phyloP scores from a whole-genome alignment of 2,888 invertebrate species.

The Phortica magna region DNA sequence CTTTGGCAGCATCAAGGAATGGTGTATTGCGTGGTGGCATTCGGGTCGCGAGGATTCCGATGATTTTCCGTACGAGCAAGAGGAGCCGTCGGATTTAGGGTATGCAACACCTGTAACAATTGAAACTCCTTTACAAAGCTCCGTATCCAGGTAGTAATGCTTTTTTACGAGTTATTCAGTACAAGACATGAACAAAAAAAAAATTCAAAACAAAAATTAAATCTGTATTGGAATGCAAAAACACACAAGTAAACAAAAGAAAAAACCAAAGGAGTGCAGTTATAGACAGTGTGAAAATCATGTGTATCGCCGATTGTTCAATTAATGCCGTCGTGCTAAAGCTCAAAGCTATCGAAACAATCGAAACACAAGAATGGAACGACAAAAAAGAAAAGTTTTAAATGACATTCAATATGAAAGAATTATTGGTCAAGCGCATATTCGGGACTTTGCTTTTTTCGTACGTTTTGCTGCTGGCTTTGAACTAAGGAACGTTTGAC shows the following conservation, averaged over 20 bases:
- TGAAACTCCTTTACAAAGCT: slow-evolving; percentile 92
- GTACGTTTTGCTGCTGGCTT: no score
- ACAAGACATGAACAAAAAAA: slow-evolving; percentile 27
- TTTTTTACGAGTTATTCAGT: slow-evolving; percentile 36
- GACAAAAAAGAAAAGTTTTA: no score
- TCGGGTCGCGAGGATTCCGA: slow-evolving; percentile 90
- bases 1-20: slow-evolving; percentile 81
- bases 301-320: no score
- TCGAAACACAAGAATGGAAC: no score
- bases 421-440: no score
- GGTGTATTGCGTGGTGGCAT: slow-evolving; percentile 95
- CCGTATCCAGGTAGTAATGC: slow-evolving; percentile 84
- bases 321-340: no score
- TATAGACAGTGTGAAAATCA: no score
- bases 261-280: neutral
- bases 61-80: slow-evolving; percentile 85
- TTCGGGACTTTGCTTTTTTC: no score
- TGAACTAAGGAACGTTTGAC: no score
- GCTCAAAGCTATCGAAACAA: no score
- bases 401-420: no score
- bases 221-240: neutral
- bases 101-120: slow-evolving; percentile 89
- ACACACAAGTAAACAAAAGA: neutral
- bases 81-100: slow-evolving; percentile 87
- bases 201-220: slow-evolving; percentile 35